These are phyloP conservation scores for Luidia sarsii DNA, from an alignment of 53 echinoderm and acorn worm species.

Conservation along the genomic window DNA sequence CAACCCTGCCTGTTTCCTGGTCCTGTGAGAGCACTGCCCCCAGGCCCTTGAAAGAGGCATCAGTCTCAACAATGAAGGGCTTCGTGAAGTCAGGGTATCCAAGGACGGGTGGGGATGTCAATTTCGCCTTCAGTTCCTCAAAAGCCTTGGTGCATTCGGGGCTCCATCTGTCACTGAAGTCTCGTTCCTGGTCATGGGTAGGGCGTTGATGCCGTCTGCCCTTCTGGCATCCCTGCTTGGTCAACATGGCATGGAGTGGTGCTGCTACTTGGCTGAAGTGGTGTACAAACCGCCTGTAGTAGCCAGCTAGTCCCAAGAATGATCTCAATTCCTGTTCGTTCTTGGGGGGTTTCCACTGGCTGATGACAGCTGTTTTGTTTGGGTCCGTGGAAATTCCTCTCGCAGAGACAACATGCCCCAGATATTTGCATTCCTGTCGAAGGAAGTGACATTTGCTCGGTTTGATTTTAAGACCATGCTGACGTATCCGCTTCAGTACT, in stretches of 20 bases:
- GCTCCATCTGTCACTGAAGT: background rate
- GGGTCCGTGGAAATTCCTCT: background rate
- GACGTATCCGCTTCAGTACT: slow-evolving; percentile 4
- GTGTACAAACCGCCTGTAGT: no score
- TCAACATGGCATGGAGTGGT: background rate
- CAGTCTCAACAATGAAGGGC: slow-evolving; percentile 33
- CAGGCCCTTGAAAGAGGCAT: slow-evolving; percentile 15
- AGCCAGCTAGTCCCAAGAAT: background rate
- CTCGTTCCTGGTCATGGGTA: background rate
- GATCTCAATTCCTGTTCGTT: background rate
- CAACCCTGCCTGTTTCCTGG: background rate
- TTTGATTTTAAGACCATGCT: slow-evolving; percentile 21
- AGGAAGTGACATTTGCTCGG: background rate
- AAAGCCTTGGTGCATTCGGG: slow-evolving; percentile 29
- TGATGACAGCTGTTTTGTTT: background rate
- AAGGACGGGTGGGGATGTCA: slow-evolving; percentile 61
- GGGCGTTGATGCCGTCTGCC: background rate
- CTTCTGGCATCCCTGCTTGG: background rate
- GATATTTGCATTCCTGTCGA: background rate
- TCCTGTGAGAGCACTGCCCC: slow-evolving; percentile 38
- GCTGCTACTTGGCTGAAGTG: background rate
- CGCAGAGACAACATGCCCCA: background rate
- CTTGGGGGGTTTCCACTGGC: no score
- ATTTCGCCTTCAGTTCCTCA: slow-evolving; percentile 5
- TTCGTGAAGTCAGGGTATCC: slow-evolving; percentile 60